phyloP scores from a whole-genome alignment of 1,140 invertebrate genomes.

The Drosophila sp. region DNA sequence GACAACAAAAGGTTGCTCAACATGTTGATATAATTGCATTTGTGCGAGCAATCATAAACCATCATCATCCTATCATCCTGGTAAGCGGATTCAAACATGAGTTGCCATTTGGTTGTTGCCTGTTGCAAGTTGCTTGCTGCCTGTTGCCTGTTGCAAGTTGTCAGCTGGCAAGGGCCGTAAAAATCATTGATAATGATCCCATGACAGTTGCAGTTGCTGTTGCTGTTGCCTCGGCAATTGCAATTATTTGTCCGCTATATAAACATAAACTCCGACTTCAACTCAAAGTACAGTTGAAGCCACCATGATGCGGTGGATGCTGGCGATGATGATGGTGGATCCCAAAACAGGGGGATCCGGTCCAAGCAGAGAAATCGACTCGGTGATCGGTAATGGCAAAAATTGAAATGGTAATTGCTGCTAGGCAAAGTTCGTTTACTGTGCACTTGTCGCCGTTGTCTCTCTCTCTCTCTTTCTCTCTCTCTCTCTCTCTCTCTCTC shows the following conservation, averaged over 20 bases:
- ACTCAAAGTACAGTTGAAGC: conserved; percentile 13
- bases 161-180: conserved; percentile 6
- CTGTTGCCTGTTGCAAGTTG: neutral
- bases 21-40: conserved; percentile 23
- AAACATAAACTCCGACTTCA: conserved; percentile 19
- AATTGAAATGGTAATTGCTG: conserved; percentile 35
- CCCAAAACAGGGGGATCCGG: conserved; percentile 11
- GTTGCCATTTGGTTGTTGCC: neutral
- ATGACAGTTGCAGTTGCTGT: conserved; percentile 11
- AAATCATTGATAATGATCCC: conserved; percentile 21
- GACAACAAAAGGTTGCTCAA: conserved; percentile 21
- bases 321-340: neutral
- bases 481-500: neutral
- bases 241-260: conserved; percentile 23
- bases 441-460: conserved; percentile 17
- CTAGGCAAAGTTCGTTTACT: conserved; percentile 16
- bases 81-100: conserved; percentile 18
- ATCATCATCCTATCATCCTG: conserved; percentile 16
- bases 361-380: conserved; percentile 15
- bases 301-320: neutral
- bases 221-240: conserved; percentile 9
- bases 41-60: conserved; percentile 19
- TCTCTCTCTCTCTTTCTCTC: neutral
- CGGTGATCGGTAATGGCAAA: conserved; percentile 23
- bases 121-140: too few species aligned